Evolutionary conservation across 1,140 invertebrate species (phyloP), one percentile per base, ranked within the genome.

Genomic region (Pteromalus puparum): DNA sequence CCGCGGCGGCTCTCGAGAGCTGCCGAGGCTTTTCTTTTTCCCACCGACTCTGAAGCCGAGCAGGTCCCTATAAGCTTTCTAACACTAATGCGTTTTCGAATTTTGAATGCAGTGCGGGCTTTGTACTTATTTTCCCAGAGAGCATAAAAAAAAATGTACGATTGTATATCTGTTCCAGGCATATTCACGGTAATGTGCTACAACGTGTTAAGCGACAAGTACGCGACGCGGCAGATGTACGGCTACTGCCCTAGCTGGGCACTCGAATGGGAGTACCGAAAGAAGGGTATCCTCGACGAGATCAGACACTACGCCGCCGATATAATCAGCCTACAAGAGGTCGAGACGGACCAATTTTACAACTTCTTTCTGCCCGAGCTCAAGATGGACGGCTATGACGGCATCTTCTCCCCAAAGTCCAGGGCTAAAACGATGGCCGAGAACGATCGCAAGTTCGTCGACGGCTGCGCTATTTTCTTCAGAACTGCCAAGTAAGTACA

Each of bases 111-210:
- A n/a, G n/a, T n/a, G n/a, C n/a, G n/a, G n/a, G n/a, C n/a, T n/a
- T n/a, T n/a, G n/a, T n/a, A n/a, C n/a, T n/a, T n/a, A n/a, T n/a
- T n/a, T n/a, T n/a, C n/a, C n/a, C n/a, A n/a, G n/a, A n/a, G n/a
- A n/a, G n/a, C n/a, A n/a, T n/a, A n/a, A n/a, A n/a, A n/a, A n/a
- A n/a, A n/a, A n/a, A n/a, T n/a, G n/a, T n/a, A n/a, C n/a, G n/a
- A n/a, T n/a, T n/a, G n/a, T n/a, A n/a, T n/a, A n/a, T n/a, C n/a
- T n/a, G n/a, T n/a, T n/a, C n/a, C n/a, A 98, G 97, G 97, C 94
- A 97, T 98, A 91, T 99, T 99, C 94, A 99, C 99, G 78, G 98
- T 99, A 85, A 99, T 99, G 97, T 99, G 98, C 93, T 99, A 99
- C 95, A 99, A 99, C 94, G 98, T 99, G 80, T 94, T 99, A 81